A percentile compares a stretch with the other conserved stretches of the same genome.
phyloP scores from a whole-genome alignment of 1,140 invertebrate species.

The Drosophila rufa region DNA sequence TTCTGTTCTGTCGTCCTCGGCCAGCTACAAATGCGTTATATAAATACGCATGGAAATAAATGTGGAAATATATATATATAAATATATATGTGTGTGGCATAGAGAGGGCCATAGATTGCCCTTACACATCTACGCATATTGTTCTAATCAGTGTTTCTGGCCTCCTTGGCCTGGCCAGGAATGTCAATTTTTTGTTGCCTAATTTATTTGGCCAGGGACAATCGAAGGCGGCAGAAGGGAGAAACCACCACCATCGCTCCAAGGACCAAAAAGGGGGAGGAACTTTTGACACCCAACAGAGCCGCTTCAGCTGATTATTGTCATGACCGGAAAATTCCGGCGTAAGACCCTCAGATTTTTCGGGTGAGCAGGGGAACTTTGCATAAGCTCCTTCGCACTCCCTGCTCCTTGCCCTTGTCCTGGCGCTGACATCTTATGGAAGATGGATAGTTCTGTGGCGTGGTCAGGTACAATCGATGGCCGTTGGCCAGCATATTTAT shows the following conservation, averaged over 20 bases:
- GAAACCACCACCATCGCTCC: conserved; percentile 28
- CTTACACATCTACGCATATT: conserved; percentile 79
- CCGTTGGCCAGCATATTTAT: conserved; percentile 66
- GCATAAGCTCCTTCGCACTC: conserved; percentile 48
- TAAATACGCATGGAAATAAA: conserved; percentile 56
- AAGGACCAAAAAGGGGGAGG: conserved; percentile 9
- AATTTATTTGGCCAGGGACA: conserved; percentile 69
- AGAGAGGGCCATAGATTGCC: conserved; percentile 49
- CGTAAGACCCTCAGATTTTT: conserved; percentile 23
- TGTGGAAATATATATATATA: conserved; percentile 16
- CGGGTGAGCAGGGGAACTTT: conserved; percentile 38
- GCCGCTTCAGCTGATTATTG: conserved; percentile 75
- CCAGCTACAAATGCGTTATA: conserved; percentile 63
- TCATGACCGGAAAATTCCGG: conserved; percentile 53
- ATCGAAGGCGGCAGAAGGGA: conserved; percentile 7
- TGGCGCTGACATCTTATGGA: conserved; percentile 66
- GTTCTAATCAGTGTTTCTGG: conserved; percentile 77
- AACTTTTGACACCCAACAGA: conserved; percentile 76
- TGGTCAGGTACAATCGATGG: conserved; percentile 72
- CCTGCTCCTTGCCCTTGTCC: conserved; percentile 2
- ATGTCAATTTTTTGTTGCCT: conserved; percentile 81
- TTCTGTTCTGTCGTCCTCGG: conserved; percentile 10
- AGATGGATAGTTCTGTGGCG: conserved; percentile 75
- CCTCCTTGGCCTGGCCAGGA: conserved; percentile 53
- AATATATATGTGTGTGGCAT: background rate